A percentile compares a stretch with the other conserved stretches of the same genome.
These are phyloP conservation scores for Lycaena phlaeas DNA, from an alignment of 2,888 invertebrate genomes.

Conservation along the genomic window DNA sequence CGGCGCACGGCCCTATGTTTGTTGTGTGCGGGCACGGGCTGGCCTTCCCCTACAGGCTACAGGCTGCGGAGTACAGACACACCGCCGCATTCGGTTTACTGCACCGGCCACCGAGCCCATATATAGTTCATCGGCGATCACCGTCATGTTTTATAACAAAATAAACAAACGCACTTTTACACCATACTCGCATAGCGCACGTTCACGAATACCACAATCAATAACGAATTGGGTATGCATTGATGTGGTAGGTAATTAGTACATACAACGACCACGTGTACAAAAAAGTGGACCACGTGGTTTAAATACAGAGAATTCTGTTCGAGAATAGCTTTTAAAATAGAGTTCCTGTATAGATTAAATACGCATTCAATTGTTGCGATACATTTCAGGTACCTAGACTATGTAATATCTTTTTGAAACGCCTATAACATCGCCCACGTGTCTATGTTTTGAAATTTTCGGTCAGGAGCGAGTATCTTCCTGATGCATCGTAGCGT, in stretches of 20 bases:
- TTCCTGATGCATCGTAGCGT: constrained; percentile 14
- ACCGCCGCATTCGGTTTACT: constrained; percentile 17
- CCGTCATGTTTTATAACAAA: background rate
- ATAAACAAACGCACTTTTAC: no score
- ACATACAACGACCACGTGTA: background rate
- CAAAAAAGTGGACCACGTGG: background rate
- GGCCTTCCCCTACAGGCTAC: constrained; percentile 24
- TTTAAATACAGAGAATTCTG: constrained; percentile 9
- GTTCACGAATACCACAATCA: no score
- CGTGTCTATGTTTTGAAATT: constrained; percentile 37
- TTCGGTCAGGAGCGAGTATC: constrained; percentile 22
- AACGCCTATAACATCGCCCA: constrained; percentile 24
- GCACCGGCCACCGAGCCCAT: constrained; percentile 10
- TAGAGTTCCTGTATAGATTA: no score
- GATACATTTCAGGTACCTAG: no score
- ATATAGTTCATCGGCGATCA: background rate
- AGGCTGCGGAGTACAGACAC: no score
- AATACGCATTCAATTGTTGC: no score
- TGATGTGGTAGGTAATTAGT: background rate
- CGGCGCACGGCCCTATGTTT: constrained; percentile 23
- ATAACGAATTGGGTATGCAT: no score
- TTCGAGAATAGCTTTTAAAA: no score
- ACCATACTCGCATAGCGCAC: no score
- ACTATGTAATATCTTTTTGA: no score
- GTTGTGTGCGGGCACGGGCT: constrained; percentile 28